Conservation (phyloP, 37 sponge, comb jelly and placozoan genomes). For the Beroe ovata region DNA sequence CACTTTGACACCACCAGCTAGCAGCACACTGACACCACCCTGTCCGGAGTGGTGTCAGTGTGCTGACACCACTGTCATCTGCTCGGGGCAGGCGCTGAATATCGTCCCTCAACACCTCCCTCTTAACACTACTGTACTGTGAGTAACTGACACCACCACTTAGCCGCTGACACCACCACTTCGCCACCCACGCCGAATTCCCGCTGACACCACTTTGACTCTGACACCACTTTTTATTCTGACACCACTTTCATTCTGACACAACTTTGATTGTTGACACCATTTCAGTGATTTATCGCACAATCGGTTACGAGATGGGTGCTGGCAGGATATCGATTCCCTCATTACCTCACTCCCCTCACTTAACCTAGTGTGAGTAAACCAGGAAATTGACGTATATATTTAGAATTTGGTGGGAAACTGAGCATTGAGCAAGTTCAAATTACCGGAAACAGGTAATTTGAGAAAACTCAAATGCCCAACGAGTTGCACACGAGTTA, state of each 20-base stretch:
- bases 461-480: too few species aligned
- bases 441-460: too few species aligned
- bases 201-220: background rate
- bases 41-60: background rate
- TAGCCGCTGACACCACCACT: background rate
- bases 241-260: background rate
- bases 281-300: constrained; percentile 28
- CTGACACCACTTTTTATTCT: background rate
- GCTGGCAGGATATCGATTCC: background rate
- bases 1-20: too few species aligned
- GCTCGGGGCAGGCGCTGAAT: background rate
- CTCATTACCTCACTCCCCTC: background rate
- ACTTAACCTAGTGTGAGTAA: background rate
- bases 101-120: background rate
- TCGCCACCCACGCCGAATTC: too few species aligned
- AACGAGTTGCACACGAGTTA: too few species aligned
- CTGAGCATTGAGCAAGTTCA: too few species aligned
- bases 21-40: background rate
- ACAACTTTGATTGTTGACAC: background rate
- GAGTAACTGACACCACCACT: too few species aligned
- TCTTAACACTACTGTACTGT: background rate
- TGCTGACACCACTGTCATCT: background rate
- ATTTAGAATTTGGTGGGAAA: too few species aligned
- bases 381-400: background rate
- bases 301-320: background rate